These are phyloP conservation scores for Ochropacha duplaris DNA, from an alignment of 2,888 invertebrate species.

Conservation along the genomic window DNA sequence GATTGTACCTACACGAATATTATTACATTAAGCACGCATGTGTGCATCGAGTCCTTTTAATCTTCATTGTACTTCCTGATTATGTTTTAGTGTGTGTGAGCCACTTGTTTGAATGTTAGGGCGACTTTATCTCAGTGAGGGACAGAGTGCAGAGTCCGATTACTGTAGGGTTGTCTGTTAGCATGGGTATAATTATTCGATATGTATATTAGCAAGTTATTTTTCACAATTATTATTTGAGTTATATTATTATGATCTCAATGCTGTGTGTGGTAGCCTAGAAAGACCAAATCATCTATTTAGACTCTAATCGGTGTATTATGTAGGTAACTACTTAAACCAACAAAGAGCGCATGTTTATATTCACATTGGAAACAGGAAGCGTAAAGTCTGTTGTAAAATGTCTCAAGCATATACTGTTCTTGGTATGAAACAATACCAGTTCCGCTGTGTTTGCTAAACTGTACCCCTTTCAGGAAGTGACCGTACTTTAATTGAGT, in stretches of 20 bases:
- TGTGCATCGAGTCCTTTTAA: slow-evolving; percentile 77
- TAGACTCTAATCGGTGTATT: slow-evolving; percentile 3
- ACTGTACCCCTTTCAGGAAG: slow-evolving; percentile 74
- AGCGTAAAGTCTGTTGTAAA: slow-evolving; percentile 69
- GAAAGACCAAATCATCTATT: not conserved
- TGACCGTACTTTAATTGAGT: slow-evolving; percentile 55
- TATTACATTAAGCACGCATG: slow-evolving; percentile 72
- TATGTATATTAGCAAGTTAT: slow-evolving; percentile 11
- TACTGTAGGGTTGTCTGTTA: slow-evolving; percentile 60
- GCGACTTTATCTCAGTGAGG: slow-evolving; percentile 80
- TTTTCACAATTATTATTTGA: not conserved
- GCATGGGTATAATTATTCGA: slow-evolving; percentile 47
- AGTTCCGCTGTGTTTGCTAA: slow-evolving; percentile 80
- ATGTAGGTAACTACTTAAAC: slow-evolving; percentile 30
- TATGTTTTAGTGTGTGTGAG: slow-evolving; percentile 70
- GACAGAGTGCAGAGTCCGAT: slow-evolving; percentile 82
- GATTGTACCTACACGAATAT: slow-evolving; percentile 66
- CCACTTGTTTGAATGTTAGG: slow-evolving; percentile 82
- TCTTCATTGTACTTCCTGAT: slow-evolving; percentile 83
- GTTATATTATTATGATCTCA: not conserved
- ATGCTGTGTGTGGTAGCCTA: not conserved
- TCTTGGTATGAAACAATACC: slow-evolving; percentile 78
- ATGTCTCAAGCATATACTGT: slow-evolving; percentile 70
- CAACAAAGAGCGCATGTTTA: slow-evolving; percentile 69
- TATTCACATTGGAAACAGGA: slow-evolving; percentile 79